Evolutionary conservation across 1,140 invertebrate species (phyloP).

Genomic region (Elymnias hypermnestra): DNA sequence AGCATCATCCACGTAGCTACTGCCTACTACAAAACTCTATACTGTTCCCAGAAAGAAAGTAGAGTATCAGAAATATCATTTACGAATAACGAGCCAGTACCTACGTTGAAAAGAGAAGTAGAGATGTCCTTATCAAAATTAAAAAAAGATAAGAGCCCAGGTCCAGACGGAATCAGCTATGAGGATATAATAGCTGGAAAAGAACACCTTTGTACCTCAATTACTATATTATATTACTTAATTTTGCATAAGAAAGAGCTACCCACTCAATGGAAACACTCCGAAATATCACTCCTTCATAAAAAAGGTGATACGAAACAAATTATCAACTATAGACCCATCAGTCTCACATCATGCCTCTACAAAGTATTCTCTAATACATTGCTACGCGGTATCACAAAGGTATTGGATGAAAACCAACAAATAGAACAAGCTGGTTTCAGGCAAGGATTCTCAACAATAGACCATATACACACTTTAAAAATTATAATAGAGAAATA

Average conservation of each 20-base stretch:
- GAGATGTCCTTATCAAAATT: constrained; percentile 5
- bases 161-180: constrained; percentile 5
- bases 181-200: constrained; percentile 9
- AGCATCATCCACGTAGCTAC: constrained; percentile 4
- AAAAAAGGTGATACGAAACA: constrained; percentile 26
- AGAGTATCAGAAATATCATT: no score
- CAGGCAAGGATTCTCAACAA: no score
- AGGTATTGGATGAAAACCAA: constrained; percentile 12
- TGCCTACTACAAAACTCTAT: constrained; percentile 11
- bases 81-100: background rate
- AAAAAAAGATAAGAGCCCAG: no score
- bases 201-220: background rate
- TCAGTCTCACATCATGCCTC: constrained; percentile 20
- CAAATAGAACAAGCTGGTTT: constrained; percentile 22
- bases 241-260: constrained; percentile 12
- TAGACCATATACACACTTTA: no score
- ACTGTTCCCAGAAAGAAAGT: background rate
- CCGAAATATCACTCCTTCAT: constrained; percentile 21
- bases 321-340: no score
- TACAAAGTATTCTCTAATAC: constrained; percentile 22
- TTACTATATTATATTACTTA: constrained; percentile 13
- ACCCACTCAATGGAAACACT: constrained; percentile 18
- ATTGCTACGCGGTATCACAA: no score
- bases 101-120: background rate
- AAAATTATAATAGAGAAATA: background rate